Evolutionary conservation across 2,113 vertebrate species (phyloP), one percentile per base, ranked within the genome.

Genomic region (Sclerurus mexicanus): DNA sequence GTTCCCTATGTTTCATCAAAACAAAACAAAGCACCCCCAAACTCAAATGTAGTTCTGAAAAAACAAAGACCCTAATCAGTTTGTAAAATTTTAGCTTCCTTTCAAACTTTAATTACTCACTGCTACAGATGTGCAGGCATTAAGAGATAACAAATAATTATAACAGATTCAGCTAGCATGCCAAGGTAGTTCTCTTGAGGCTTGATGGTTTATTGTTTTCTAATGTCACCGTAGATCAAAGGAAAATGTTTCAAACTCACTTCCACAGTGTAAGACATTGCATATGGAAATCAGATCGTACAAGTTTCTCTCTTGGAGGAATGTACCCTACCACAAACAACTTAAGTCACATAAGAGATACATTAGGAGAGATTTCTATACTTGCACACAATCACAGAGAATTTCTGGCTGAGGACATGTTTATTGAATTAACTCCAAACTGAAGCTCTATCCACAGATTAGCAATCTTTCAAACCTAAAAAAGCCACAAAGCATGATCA

Each of bases 111-210:
- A 60, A 91, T 63, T 91, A 67, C 31, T 83, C 63, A 92, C 64
- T 68, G 63, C 71, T 87, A 85, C 50, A 95, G 90, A 96, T 86
- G 79, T 94, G 49, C 37, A 81, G 80, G 55, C 85, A 94, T 94
- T 94, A 94, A 90, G 50, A 95, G 76, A 96, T 56, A 87, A 74
- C 46, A 85, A 95, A 76, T 92, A 93, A 90, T 94, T 76, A 71
- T 66, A 97, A 82, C 35, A 50, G 47, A 96, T 94, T 90, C 60
- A 77, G 50, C 31, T n/a, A 9, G 50, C 86, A 77, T 49, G 76
- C 87, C 91, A 86, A 88, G 52, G 75, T 86, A 86, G 71, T 56
- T 84, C 90, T 95, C 90, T 62, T 30, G 83, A 90, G 93, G 44
- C 30, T 49, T 44, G 55, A 40, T 77, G n/a, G 53, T 75, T 88